These are phyloP conservation scores for Diploscapter pachys DNA, from an alignment of 1,140 invertebrate species.

Conservation along the genomic window DNA sequence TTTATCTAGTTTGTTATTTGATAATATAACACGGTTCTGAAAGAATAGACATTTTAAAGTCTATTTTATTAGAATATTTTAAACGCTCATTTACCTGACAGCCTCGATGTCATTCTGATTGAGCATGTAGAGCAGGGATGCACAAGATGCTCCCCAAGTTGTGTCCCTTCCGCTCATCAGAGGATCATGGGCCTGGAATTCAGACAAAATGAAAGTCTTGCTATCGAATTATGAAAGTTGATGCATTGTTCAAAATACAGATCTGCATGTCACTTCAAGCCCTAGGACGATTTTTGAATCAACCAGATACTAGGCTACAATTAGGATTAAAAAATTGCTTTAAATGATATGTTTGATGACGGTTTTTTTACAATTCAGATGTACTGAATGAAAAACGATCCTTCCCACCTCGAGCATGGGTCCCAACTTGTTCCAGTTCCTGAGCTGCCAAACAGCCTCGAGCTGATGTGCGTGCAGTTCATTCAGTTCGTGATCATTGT, in stretches of 20 bases:
- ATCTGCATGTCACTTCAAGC: neutral
- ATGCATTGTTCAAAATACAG: no score
- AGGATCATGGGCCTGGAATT: neutral
- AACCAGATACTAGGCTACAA: no score
- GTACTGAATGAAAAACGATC: no score
- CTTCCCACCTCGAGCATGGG: constrained; percentile 61
- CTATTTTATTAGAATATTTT: no score
- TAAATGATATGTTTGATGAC: no score
- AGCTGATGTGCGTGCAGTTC: constrained; percentile 62
- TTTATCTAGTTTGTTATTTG: no score
- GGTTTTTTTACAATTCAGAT: no score
- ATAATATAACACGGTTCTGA: no score
- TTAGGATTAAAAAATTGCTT: no score
- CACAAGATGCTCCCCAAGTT: constrained; percentile 68
- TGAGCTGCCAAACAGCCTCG: constrained; percentile 82
- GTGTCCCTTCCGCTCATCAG: neutral
- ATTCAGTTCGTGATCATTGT: constrained; percentile 5
- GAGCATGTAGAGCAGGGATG: constrained; percentile 66
- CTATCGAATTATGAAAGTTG: no score
- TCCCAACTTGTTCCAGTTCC: constrained; percentile 75
- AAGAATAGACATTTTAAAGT: no score
- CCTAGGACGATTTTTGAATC: neutral
- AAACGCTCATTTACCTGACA: no score
- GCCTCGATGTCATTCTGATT: constrained; percentile 57
- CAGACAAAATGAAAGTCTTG: neutral